These are phyloP conservation scores for Oeneis ivallda DNA, from an alignment of 2,888 invertebrate genomes.

Conservation along the genomic window DNA sequence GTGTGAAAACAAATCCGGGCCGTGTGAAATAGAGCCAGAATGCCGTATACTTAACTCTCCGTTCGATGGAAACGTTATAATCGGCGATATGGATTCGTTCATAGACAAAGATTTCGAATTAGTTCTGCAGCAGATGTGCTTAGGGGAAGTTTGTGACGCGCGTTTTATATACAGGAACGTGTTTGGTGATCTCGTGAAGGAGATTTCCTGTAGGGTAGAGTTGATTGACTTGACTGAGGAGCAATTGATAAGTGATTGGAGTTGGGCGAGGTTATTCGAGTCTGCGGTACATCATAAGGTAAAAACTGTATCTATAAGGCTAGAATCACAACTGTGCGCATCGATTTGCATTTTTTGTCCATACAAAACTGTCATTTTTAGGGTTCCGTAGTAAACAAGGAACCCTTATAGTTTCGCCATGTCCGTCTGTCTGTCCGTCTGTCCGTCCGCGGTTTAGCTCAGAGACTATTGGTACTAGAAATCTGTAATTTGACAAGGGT, in stretches of 20 bases:
- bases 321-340: no score
- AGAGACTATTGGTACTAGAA: no score
- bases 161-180: slow-evolving; percentile 61
- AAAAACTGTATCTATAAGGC: no score
- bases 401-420: no score
- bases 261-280: slow-evolving; percentile 76
- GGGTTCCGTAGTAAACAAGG: no score
- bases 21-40: slow-evolving; percentile 57
- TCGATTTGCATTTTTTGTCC: no score
- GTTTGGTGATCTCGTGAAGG: slow-evolving; percentile 52
- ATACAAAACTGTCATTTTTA: no score
- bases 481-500: no score
- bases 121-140: slow-evolving; percentile 78
- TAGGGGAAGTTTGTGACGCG: slow-evolving; percentile 68
- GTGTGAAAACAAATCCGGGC: slow-evolving; percentile 53
- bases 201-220: slow-evolving; percentile 68
- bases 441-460: no score
- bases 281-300: slow-evolving; percentile 57
- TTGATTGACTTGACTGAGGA: slow-evolving; percentile 68
- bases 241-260: slow-evolving; percentile 81
- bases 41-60: slow-evolving; percentile 60
- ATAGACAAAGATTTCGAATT: slow-evolving; percentile 80
- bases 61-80: slow-evolving; percentile 71
- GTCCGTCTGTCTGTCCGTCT: no score
- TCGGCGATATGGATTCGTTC: slow-evolving; percentile 74